A percentile compares a stretch with the other conserved stretches of the same genome.
These are phyloP conservation scores for Lipophrys pholis DNA, from an alignment of 2,113 vertebrate species.

Conservation along the genomic window DNA sequence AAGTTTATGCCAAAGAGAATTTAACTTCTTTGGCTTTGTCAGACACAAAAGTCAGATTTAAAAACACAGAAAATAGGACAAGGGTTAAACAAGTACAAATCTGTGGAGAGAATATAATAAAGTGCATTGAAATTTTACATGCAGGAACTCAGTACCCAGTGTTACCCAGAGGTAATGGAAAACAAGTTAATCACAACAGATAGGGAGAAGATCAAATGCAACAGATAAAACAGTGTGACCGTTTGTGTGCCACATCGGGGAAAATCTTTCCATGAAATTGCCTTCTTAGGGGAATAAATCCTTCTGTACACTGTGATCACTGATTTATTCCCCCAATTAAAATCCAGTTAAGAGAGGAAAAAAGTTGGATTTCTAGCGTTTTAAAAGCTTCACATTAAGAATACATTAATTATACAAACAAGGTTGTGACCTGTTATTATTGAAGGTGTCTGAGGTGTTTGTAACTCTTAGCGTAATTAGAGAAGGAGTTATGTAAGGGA, in stretches of 20 bases:
- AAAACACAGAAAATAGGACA: not conserved
- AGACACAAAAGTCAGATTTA: not conserved
- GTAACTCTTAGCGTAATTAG: slow-evolving; percentile 44
- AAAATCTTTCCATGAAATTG: slow-evolving; percentile 59
- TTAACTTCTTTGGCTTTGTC: not conserved
- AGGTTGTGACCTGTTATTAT: slow-evolving; percentile 50
- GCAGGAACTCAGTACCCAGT: not conserved
- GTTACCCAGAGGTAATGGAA: slow-evolving; percentile 16
- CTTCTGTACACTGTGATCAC: slow-evolving; percentile 38
- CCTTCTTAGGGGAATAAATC: slow-evolving; percentile 27
- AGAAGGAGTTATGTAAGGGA: slow-evolving; percentile 12
- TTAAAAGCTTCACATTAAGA: slow-evolving; percentile 49
- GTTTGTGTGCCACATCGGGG: slow-evolving; percentile 24
- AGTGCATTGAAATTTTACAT: slow-evolving; percentile 6
- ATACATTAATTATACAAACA: slow-evolving; percentile 65
- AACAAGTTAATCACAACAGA: slow-evolving; percentile 35
- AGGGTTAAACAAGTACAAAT: not conserved
- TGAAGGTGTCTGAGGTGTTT: slow-evolving; percentile 21
- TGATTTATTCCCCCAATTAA: slow-evolving; percentile 64
- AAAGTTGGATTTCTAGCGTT: slow-evolving; percentile 49
- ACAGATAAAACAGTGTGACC: slow-evolving; percentile 11
- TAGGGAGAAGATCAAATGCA: slow-evolving; percentile 1
- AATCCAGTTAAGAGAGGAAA: slow-evolving; percentile 56
- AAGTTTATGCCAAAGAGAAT: not conserved
- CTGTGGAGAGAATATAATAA: not conserved